Percentiles rank a stretch among this genome's conserved stretches.
These are phyloP conservation scores for Synodontis membranacea DNA, from an alignment of 2,113 vertebrate species.

Conservation along the genomic window DNA sequence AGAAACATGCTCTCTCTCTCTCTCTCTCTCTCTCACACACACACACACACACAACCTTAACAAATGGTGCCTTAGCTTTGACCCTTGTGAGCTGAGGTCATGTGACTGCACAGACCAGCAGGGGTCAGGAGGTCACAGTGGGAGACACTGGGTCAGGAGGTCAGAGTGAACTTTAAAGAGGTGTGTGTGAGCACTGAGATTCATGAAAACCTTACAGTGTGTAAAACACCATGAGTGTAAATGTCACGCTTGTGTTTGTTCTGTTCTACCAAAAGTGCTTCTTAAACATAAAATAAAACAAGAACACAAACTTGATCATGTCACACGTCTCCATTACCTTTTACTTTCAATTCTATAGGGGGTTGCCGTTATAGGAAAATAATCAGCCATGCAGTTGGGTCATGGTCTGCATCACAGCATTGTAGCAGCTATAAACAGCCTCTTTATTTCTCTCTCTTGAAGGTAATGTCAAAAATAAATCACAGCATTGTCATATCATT, in stretches of 20 bases:
- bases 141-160: constrained; percentile 21
- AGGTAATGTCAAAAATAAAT: too few relatives aligned
- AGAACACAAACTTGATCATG: background rate
- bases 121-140: constrained; percentile 31
- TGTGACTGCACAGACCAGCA: constrained; percentile 16
- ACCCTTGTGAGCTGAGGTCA: constrained; percentile 20
- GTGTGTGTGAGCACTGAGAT: constrained; percentile 5
- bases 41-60: constrained; percentile 26
- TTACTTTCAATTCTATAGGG: background rate
- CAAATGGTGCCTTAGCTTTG: constrained; percentile 37
- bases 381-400: background rate
- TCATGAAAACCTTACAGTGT: background rate
- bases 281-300: background rate
- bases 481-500: too few relatives aligned
- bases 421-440: too few relatives aligned
- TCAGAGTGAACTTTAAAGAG: constrained; percentile 33
- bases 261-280: background rate
- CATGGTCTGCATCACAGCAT: background rate
- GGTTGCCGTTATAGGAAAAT: background rate
- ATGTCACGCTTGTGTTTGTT: background rate
- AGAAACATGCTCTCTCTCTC: background rate
- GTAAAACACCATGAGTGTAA: background rate
- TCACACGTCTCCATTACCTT: background rate
- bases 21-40: background rate
- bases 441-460: too few relatives aligned